Base-by-base conservation (phyloP, 2,888 invertebrate genomes). In the Odontomyia ornata region DNA sequence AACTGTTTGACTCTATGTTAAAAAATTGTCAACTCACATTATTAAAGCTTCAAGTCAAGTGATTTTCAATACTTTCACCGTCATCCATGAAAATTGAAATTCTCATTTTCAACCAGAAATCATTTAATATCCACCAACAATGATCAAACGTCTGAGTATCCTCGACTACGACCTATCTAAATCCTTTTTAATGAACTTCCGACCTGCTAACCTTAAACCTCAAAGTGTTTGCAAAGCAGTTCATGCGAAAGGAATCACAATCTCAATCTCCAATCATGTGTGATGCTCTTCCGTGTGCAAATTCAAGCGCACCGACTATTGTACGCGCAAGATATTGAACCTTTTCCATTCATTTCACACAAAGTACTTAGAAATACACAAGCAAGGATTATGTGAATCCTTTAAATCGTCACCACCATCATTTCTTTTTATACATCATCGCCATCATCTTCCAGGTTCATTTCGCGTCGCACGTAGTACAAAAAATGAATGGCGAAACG, bases 191-290 rank as follows among this genome's bases (percentile, higher is more conserved):
- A 73, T 73, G 60, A 73, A 57, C 73, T 73, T 73, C 73, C 73
- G 73, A 57, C 57, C 73, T 73, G 73, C 36, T 73, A 73, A 60
- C 57, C 73, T 73, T 73, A 30, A 73, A 73, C 73, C 73, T 73
- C 60, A 57, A 60, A 73, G 57, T 57, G 60, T 73, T 43, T 72
- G 56, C 71, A 15, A n/a, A 56, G 9, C 69, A 43, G 18, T n/a
- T 56, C 71, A 28, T 43, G 47, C 52, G 56, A 21, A 36, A 69
- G 18, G 47, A 73, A 73, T 60, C 73, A 36, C 25, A 30, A 25
- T 30, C 25, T 69, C 47, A 69, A 47, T 69, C 47, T 69, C 69
- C 73, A 73, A 73, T 73, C 73, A 73, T 73, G 73, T 60, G 69
- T 47, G 69, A 5, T 27, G 36, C 36, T 65, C 23, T 21, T 69